These are phyloP conservation scores for Pseudoips prasinana DNA, from an alignment of 2,888 invertebrate genomes.

Conservation along the genomic window DNA sequence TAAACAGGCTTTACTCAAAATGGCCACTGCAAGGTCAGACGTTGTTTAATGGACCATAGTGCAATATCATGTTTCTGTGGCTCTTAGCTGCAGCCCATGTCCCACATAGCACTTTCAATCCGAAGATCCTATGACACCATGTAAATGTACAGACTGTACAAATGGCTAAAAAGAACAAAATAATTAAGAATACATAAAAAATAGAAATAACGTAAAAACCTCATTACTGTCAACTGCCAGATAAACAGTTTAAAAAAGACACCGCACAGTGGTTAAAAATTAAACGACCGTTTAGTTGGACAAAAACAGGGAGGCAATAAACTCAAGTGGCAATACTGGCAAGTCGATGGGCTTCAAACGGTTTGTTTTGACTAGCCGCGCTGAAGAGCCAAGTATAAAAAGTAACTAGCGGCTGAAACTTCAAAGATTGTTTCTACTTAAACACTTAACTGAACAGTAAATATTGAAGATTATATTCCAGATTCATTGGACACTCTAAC, in stretches of 20 bases:
- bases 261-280: constrained; percentile 33
- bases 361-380: constrained; percentile 77
- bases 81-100: too few species aligned
- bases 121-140: too few species aligned
- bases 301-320: constrained; percentile 52
- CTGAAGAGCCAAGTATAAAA: constrained; percentile 59
- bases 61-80: too few species aligned
- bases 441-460: constrained; percentile 28
- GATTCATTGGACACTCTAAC: constrained; percentile 5
- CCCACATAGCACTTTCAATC: too few species aligned
- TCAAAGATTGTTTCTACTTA: constrained; percentile 50
- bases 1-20: too few species aligned
- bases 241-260: constrained; percentile 13
- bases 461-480: constrained; percentile 10
- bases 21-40: too few species aligned
- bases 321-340: constrained; percentile 71
- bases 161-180: too few species aligned
- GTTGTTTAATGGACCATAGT: too few species aligned
- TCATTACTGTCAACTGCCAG: constrained; percentile 19
- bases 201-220: too few species aligned
- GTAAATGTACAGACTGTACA: too few species aligned
- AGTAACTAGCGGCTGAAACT: constrained; percentile 54
- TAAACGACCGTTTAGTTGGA: constrained; percentile 18
- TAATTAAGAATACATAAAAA: too few species aligned
- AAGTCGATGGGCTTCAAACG: constrained; percentile 65